phyloP scores from a whole-genome alignment of 2,888 invertebrate genomes.

The Chrysodeixis includens region DNA sequence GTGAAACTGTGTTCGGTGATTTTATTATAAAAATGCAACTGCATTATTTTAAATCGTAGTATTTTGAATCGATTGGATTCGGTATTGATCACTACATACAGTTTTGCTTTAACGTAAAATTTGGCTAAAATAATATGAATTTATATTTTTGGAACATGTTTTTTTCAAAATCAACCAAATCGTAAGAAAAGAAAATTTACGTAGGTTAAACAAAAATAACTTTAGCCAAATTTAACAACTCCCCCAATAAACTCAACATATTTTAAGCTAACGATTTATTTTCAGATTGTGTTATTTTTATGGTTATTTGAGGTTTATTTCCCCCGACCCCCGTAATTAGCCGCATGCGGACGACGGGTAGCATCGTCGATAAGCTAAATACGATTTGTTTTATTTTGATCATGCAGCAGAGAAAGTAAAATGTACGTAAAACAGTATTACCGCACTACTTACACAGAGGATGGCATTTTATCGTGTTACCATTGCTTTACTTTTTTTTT shows the following conservation, averaged over 20 bases:
- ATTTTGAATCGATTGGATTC: too few relatives aligned
- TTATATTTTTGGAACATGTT: not conserved
- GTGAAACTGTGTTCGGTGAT: too few relatives aligned
- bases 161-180: not conserved
- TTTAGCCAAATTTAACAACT: not conserved
- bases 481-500: constrained; percentile 29
- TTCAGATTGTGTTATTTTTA: constrained; percentile 72
- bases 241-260: not conserved
- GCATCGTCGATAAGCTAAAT: constrained; percentile 67
- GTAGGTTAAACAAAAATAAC: not conserved
- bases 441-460: constrained; percentile 54
- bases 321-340: constrained; percentile 57
- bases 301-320: constrained; percentile 62
- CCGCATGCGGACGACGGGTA: constrained; percentile 69
- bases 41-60: too few relatives aligned
- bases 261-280: constrained; percentile 68
- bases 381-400: constrained; percentile 64
- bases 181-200: not conserved
- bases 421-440: constrained; percentile 74
- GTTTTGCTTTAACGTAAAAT: not conserved
- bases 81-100: not conserved
- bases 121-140: not conserved
- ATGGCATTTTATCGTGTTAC: constrained; percentile 71
- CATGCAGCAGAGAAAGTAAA: constrained; percentile 87
- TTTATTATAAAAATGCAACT: too few relatives aligned